These are phyloP conservation scores for Cataglyphis rosenhaueri DNA, from an alignment of 2,888 invertebrate species.

Conservation along the genomic window DNA sequence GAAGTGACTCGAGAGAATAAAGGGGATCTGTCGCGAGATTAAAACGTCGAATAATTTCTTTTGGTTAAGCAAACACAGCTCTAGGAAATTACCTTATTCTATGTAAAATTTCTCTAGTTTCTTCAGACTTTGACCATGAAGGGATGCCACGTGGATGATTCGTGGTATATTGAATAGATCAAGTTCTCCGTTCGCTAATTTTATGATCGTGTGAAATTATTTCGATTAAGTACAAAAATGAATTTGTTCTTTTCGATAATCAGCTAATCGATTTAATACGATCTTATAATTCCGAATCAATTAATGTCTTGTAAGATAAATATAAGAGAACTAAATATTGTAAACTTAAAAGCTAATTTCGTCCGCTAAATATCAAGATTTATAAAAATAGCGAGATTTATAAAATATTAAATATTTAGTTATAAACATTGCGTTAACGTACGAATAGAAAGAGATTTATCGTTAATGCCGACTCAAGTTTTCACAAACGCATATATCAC, in stretches of 20 bases:
- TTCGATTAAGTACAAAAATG: constrained; percentile 4
- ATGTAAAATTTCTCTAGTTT: constrained; percentile 67
- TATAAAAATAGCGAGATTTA: constrained; percentile 42
- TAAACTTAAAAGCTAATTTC: constrained; percentile 45
- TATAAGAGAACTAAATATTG: constrained; percentile 20
- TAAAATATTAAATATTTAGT: constrained; percentile 45
- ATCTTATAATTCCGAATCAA: background rate
- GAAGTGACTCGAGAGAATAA: constrained; percentile 38
- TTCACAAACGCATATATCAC: constrained; percentile 46
- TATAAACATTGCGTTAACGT: constrained; percentile 24
- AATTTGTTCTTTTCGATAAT: constrained; percentile 15
- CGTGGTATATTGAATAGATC: background rate
- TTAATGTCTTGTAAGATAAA: constrained; percentile 35
- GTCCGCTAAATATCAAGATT: constrained; percentile 39
- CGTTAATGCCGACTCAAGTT: constrained; percentile 28
- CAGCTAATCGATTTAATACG: constrained; percentile 8
- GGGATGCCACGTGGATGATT: background rate
- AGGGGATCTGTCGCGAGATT: constrained; percentile 28
- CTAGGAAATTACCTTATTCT: constrained; percentile 72
- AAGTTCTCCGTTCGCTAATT: background rate
- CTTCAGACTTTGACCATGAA: constrained; percentile 32
- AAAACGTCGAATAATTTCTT: constrained; percentile 42
- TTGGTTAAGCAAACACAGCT: constrained; percentile 59
- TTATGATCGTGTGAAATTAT: constrained; percentile 27
- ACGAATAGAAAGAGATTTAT: constrained; percentile 35